Base-by-base conservation (phyloP, 2,888 invertebrate genomes). In the Crossocerus cetratus region DNA sequence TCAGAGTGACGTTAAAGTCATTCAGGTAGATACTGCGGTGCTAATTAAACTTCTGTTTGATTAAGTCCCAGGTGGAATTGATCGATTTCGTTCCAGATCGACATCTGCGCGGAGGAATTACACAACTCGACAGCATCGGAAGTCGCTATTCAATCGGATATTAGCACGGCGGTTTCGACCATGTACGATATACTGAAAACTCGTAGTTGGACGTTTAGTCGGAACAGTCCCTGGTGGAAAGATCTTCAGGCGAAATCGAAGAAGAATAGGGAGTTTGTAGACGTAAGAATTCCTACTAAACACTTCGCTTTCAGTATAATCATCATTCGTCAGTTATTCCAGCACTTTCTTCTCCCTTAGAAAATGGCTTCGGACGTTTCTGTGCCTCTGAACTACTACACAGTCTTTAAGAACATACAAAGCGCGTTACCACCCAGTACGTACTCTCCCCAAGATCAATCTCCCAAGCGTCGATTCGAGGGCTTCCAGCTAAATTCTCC, bases 351-450 rank as follows among this genome's bases (percentile, higher is more conserved):
- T 44, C 16, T n/a, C 59, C 65, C 60, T 11, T 20, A 94, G 93
- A 90, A 91, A 72, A 94, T 96, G 94, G 93, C 95, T 0, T 91
- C 92, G 81, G 94, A 97, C 87, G 93, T 91, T 49, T 91, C 94
- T 0, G 91, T 94, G 0, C 99, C 99, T 0, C 91, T 99, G 32
- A 99, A 98, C 91, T 99, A 99, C 91, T 99, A 97, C 88, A 94
- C 98, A 0, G 98, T 97, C 2, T 97, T 98, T 89, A 94, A 96
- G 89, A 93, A 96, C 77, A 93, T 99, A 59, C 95, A 96, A 84
- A 93, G 94, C 57, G 90, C 92, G 66, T 92, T 97, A 69, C 97
- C 97, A 0, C 92, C 93, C 80, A 89, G 91, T 91, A 80, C 79
- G 69, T 59, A 16, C 3, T 23, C 23, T 5, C 16, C 71, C 45